Evolutionary conservation across 2,797 vertebrate genomes (phyloP).

Genomic region (Macropus fuliginosus): DNA sequence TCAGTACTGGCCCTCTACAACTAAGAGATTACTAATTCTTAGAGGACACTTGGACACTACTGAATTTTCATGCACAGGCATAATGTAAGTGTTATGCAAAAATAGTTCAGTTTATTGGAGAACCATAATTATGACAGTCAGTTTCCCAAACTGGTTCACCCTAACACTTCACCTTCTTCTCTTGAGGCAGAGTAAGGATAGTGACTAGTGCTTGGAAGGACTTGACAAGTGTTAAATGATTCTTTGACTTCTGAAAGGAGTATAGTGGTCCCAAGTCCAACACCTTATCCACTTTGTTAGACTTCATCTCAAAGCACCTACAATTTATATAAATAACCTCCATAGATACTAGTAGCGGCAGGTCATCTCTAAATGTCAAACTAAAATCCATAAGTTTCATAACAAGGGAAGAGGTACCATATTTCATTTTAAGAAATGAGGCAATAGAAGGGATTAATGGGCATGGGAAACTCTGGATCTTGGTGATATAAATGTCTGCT

Average conservation of each 20-base stretch:
- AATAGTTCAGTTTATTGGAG: neutral
- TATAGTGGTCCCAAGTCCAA: neutral
- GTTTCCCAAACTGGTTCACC: neutral
- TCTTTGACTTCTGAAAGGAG: neutral
- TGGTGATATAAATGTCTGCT: neutral
- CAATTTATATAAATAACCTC: neutral
- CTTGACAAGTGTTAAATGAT: neutral
- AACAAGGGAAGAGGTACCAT: neutral
- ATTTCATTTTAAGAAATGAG: neutral
- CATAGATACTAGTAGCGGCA: neutral
- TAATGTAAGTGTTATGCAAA: neutral
- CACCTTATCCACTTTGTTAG: neutral
- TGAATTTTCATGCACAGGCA: neutral
- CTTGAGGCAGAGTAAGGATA: neutral
- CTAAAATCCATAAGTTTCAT: neutral
- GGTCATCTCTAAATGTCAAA: conserved; percentile 16
- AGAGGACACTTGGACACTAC: neutral
- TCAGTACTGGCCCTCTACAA: too few species aligned
- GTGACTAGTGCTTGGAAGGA: neutral
- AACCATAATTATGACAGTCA: neutral
- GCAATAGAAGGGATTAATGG: neutral
- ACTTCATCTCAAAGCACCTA: neutral
- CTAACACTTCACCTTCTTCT: neutral
- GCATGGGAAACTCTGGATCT: neutral
- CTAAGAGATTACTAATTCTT: too few species aligned